Conservation (phyloP, 2,113 vertebrate species). For the Pseudopipra pipra region DNA sequence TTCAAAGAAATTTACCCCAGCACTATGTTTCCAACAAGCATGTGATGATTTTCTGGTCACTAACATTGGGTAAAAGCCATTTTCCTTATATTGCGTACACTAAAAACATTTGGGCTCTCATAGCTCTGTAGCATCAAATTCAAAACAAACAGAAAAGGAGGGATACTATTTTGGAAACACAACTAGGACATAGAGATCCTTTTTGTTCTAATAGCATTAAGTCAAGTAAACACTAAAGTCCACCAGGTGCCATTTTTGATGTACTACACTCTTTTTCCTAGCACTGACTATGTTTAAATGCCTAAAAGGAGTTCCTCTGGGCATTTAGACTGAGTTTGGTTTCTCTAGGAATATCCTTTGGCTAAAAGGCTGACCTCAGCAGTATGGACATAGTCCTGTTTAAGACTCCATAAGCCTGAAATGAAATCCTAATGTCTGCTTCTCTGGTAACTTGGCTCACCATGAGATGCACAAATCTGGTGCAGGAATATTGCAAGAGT, state of each 20-base stretch:
- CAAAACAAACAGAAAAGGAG: conserved; percentile 63
- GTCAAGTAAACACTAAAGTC: background rate
- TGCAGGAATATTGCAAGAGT: background rate
- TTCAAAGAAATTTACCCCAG: background rate
- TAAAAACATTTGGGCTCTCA: conserved; percentile 11
- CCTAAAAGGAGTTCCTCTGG: background rate
- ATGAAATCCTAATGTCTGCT: background rate
- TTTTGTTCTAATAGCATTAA: background rate
- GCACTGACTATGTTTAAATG: background rate
- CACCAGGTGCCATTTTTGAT: background rate
- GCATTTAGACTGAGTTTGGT: background rate
- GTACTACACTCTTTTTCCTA: background rate
- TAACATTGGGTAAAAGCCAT: background rate
- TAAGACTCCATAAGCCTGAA: background rate
- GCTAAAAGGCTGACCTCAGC: background rate
- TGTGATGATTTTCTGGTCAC: background rate
- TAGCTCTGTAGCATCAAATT: background rate
- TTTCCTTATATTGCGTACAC: background rate
- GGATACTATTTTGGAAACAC: conserved; percentile 66
- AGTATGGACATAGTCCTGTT: background rate
- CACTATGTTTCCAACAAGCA: background rate
- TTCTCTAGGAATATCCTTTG: background rate
- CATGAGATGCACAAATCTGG: background rate
- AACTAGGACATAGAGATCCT: conserved; percentile 33
- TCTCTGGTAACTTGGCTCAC: background rate